Evolutionary conservation across 1,140 invertebrate genomes (phyloP), one percentile per base, ranked within the genome.

Genomic region (Chrysopa pallens): DNA sequence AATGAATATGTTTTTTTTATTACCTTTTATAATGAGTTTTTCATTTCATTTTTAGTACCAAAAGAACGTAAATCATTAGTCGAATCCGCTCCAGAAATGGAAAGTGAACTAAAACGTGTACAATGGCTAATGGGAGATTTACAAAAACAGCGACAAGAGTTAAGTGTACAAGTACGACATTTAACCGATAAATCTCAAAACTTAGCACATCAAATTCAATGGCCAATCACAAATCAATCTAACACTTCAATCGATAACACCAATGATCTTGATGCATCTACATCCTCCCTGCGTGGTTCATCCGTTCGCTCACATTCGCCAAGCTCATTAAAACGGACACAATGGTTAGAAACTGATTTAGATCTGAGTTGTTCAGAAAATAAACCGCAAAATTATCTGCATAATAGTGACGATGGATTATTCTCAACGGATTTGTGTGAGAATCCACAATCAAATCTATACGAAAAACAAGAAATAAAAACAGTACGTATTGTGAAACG

Each of bases 401-500:
- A 23, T 23, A 23, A 23, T 5, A 23, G 17, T 23, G 17, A 23
- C 5, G 17, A 23, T 23, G 17, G 17, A 5, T 23, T 23, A 23
- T 23, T 23, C 17, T 23, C 17, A 23, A 23, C 17, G 17, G 17
- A 23, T 23, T 23, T 23, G 5, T 3, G 17, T 23, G 17, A 23
- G 17, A 23, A 23, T 23, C 17, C 17, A 23, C 17, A 23, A 5
- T 23, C 40, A 48, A 42, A 46, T 6, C 50, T 45, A 7, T 79
- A 86, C 33, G 86, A 91, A 52, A 83, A 82, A 47, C 81, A 80
- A 57, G 84, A 88, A 61, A 86, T 88, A 17, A 89, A 90, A 68
- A 93, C 90, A 1, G 88, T 94, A 15, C 70, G 90, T 42, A 91
- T 92, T 53, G 88, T 94, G 0, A 94, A 94, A 64, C 64, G 88